Percentiles rank a stretch among this genome's conserved stretches.
Evolutionary conservation across 2,797 vertebrate species (phyloP).

Genomic region (Myotis findleyi): DNA sequence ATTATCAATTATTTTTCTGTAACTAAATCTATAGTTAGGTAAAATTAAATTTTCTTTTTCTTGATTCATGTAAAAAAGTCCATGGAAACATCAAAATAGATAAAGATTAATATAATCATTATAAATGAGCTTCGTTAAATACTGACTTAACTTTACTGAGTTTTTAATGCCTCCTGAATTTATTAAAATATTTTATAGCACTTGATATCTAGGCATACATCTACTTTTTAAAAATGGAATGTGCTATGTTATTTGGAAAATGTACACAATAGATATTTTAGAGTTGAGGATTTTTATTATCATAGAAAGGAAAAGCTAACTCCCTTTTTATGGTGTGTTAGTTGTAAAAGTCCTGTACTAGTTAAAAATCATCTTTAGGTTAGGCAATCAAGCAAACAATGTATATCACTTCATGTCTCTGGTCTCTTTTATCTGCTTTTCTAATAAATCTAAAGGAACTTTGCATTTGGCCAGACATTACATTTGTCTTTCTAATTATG

Average conservation of each 20-base stretch:
- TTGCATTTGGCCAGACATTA: neutral
- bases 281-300: slow-evolving; percentile 8
- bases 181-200: slow-evolving; percentile 46
- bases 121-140: neutral
- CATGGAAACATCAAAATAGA: neutral
- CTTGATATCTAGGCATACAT: neutral
- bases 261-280: slow-evolving; percentile 4
- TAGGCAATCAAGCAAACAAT: neutral
- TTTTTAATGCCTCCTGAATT: slow-evolving; percentile 19
- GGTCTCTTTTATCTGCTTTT: neutral
- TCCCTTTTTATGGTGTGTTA: neutral
- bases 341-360: neutral
- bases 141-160: neutral
- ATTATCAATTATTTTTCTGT: slow-evolving; percentile 18
- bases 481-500: neutral
- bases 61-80: slow-evolving; percentile 46
- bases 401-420: neutral
- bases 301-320: neutral
- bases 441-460: slow-evolving; percentile 8
- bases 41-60: slow-evolving; percentile 13
- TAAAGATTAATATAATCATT: slow-evolving; percentile 32
- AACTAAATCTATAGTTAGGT: neutral
- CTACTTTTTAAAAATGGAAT: slow-evolving; percentile 25
- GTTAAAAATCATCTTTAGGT: slow-evolving; percentile 20
- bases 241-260: slow-evolving; percentile 25